Conservation (phyloP, 2,797 vertebrate species). For the Babyrousa celebensis region DNA sequence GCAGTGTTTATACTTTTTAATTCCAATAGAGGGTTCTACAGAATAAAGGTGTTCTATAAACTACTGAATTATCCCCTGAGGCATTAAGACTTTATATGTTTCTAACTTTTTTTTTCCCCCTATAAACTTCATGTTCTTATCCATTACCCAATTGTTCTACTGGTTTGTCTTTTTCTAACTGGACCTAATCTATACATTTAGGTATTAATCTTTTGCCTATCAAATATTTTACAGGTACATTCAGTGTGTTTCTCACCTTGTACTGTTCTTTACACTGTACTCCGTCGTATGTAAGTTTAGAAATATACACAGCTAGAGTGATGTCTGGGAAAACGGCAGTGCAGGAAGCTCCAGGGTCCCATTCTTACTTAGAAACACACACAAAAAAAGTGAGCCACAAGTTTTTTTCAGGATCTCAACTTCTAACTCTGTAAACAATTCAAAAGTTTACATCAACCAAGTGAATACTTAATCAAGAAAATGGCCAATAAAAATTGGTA, state of each 20-base stretch:
- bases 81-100: neutral
- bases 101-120: neutral
- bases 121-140: neutral
- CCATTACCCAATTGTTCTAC: neutral
- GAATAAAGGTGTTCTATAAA: neutral
- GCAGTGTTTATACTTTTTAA: neutral
- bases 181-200: neutral
- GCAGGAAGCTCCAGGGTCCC: neutral
- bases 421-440: neutral
- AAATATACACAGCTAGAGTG: neutral
- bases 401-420: neutral
- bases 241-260: neutral
- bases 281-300: neutral
- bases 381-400: neutral
- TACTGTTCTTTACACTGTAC: neutral
- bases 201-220: neutral
- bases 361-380: neutral
- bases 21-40: neutral
- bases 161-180: neutral
- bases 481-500: neutral
- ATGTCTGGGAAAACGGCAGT: neutral
- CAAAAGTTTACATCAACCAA: neutral
- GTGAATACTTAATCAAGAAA: neutral
- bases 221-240: neutral
- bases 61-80: neutral